Evolutionary conservation across 2,888 invertebrate species (phyloP).

Genomic region (Drosophila robusta): DNA sequence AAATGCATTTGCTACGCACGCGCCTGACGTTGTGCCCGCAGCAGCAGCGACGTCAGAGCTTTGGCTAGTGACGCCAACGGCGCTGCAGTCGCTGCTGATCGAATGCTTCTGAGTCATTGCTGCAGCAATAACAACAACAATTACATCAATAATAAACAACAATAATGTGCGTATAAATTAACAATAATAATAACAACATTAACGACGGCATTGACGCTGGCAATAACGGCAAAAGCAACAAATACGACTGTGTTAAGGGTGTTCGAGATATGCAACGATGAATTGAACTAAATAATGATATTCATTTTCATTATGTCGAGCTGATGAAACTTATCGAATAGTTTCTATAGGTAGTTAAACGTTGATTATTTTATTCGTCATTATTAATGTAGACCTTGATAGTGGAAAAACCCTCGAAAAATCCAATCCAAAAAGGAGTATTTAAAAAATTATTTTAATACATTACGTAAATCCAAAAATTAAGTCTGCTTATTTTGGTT

Average conservation of each 20-base stretch:
- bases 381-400: too few species aligned
- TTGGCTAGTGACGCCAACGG: constrained; percentile 4
- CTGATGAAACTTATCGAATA: not conserved
- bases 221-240: constrained; percentile 26
- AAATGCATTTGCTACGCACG: constrained; percentile 57
- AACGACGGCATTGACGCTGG: constrained; percentile 52
- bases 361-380: too few species aligned
- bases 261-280: not conserved
- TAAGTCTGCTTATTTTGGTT: too few species aligned
- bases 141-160: constrained; percentile 17
- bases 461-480: too few species aligned
- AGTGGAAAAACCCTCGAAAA: too few species aligned
- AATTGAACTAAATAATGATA: not conserved
- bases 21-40: constrained; percentile 19
- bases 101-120: constrained; percentile 43
- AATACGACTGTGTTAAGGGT: constrained; percentile 5
- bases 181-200: constrained; percentile 39
- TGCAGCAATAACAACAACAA: constrained; percentile 17
- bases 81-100: constrained; percentile 4
- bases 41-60: constrained; percentile 5
- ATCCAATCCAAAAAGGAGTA: too few species aligned
- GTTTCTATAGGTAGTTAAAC: too few species aligned
- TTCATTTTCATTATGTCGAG: not conserved
- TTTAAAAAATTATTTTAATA: too few species aligned
- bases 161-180: constrained; percentile 28